Evolutionary conservation across 1,140 invertebrate genomes (phyloP).

Genomic region (Listronotus bonariensis): DNA sequence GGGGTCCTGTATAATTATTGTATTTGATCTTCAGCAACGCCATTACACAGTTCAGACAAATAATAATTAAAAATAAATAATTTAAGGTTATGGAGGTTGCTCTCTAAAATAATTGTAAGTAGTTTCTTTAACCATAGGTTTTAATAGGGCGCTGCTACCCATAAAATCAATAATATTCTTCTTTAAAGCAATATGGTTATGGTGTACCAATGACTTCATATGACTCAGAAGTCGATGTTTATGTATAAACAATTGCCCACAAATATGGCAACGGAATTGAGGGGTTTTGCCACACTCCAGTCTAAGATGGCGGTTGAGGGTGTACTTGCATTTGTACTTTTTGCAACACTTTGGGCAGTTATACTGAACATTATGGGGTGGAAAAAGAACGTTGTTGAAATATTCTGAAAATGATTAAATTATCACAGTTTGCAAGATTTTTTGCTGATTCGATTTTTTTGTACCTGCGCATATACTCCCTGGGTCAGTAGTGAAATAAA

Average conservation of each 20-base stretch:
- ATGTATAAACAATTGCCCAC: slow-evolving; percentile 59
- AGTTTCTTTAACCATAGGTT: too few relatives aligned
- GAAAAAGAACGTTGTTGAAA: not conserved
- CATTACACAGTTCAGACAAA: too few relatives aligned
- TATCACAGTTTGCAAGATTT: too few relatives aligned
- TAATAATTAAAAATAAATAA: too few relatives aligned
- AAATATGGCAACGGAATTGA: slow-evolving; percentile 59
- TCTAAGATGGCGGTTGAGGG: slow-evolving; percentile 59
- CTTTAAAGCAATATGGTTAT: not conserved
- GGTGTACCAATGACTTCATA: slow-evolving; percentile 52
- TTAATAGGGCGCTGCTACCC: too few relatives aligned
- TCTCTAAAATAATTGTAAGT: too few relatives aligned
- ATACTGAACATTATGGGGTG: slow-evolving; percentile 13
- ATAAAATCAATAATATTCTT: slow-evolving; percentile 1
- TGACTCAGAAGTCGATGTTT: slow-evolving; percentile 59
- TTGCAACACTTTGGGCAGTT: slow-evolving; percentile 49
- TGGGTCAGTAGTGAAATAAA: too few relatives aligned
- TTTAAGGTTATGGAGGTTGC: too few relatives aligned
- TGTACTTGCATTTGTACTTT: slow-evolving; percentile 57
- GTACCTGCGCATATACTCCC: too few relatives aligned
- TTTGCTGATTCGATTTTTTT: too few relatives aligned
- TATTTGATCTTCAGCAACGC: too few relatives aligned
- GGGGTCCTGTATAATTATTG: too few relatives aligned
- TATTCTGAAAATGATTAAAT: not conserved
- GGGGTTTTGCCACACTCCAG: slow-evolving; percentile 62